Evolutionary conservation across 2,113 vertebrate genomes (phyloP), one percentile per base, ranked within the genome.

Genomic region (Malurus elegans): DNA sequence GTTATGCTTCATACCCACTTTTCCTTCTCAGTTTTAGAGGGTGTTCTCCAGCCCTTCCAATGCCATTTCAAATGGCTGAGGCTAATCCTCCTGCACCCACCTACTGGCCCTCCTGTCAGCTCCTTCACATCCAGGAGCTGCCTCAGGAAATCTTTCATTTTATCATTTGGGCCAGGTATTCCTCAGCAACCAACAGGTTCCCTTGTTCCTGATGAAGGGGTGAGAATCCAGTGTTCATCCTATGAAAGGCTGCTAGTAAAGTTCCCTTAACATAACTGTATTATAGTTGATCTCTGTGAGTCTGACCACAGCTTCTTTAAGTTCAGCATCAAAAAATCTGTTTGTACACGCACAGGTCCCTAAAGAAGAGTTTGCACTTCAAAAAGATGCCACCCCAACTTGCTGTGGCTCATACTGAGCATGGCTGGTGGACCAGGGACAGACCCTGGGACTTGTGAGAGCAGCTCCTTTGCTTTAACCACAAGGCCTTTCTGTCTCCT

Each of bases 1-100:
- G 12, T 56, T 17, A 1, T 40, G 21, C 31, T 83, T 86, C 64
- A 10, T 74, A 96, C 92, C 61, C 96, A 95, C 65, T 97, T 98
- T 85, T 97, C 91, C 53, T 97, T 97, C 80, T 98, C 42, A 0
- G 48, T 96, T 96, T 97, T 97, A 60, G 76, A 96, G 79, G 1
- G 60, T 96, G 44, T 82, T 90, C 61, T 98, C 94, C 28, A 97
- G 82, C 20, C 93, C 94, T 78, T 98, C 92, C 10, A 97, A 89
- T 96, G 87, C 31, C 73, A n/a, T 72, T 97, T 97, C 38, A 97
- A 91, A 34, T 97, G 31, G 0, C 86, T 96, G 54, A 96, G 67
- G 67, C 53, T 97, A 91, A 23, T 94, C 85, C 44, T 98, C 67
- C 50, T 97, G 72, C 61, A 88, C 93, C 56, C 4, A 1, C 61